These are phyloP conservation scores for Erannis defoliaria DNA, from an alignment of 2,888 invertebrate genomes.

Conservation along the genomic window DNA sequence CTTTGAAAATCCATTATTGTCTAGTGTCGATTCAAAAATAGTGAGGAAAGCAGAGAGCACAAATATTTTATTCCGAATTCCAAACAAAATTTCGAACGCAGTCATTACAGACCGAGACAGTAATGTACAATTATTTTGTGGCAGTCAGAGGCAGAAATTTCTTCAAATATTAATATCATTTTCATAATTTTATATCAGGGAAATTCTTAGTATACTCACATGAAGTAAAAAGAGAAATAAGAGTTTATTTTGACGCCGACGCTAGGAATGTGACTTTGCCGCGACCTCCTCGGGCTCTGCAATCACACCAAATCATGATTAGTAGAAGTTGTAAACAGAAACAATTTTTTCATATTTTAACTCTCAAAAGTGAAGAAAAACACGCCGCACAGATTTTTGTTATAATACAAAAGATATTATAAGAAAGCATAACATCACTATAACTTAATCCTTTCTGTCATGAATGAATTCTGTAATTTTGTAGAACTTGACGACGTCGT, in stretches of 20 bases:
- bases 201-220: constrained; percentile 15
- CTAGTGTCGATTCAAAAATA: too few relatives aligned
- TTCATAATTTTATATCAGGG: neutral
- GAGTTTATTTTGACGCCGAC: constrained; percentile 22
- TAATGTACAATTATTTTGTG: too few relatives aligned
- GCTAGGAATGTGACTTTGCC: constrained; percentile 19
- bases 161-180: too few relatives aligned
- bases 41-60: too few relatives aligned
- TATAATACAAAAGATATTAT: neutral
- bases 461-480: neutral
- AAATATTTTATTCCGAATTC: too few relatives aligned
- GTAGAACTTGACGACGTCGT: neutral
- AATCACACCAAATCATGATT: constrained; percentile 1
- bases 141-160: too few relatives aligned
- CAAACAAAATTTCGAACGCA: too few relatives aligned
- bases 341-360: neutral
- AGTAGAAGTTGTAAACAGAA: neutral
- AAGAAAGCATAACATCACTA: neutral
- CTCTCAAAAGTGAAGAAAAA: constrained; percentile 9
- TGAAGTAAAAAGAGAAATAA: constrained; percentile 12
- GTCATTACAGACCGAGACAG: too few relatives aligned
- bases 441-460: too few relatives aligned
- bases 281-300: constrained; percentile 22
- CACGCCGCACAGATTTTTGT: neutral
- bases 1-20: too few relatives aligned